phyloP scores from a whole-genome alignment of 1,140 invertebrate species.

The Aphaenogaster ashmeadi region DNA sequence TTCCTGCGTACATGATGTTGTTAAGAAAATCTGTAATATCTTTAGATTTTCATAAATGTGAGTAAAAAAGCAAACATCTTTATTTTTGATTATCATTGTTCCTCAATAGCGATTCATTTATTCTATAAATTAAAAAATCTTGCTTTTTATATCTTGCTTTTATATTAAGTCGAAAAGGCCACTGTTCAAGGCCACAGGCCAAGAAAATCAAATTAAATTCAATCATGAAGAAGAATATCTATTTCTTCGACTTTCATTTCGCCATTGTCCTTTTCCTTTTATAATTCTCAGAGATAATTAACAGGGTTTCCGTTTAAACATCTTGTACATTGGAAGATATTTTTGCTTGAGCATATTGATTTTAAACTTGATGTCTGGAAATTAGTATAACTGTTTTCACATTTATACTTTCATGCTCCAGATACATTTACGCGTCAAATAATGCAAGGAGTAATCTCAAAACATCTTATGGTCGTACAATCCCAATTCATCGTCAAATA shows the following conservation, averaged over 20 bases:
- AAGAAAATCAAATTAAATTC: slow-evolving; percentile 81
- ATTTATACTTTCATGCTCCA: slow-evolving; percentile 71
- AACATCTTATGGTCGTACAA: slow-evolving; percentile 47
- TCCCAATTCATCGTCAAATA: slow-evolving; percentile 52
- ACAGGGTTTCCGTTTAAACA: slow-evolving; percentile 70
- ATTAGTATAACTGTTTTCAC: slow-evolving; percentile 67
- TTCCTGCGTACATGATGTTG: slow-evolving; percentile 77
- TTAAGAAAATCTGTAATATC: slow-evolving; percentile 66
- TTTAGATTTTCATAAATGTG: slow-evolving; percentile 64
- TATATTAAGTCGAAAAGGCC: slow-evolving; percentile 85
- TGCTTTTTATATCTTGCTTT: slow-evolving; percentile 64
- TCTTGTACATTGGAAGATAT: slow-evolving; percentile 74
- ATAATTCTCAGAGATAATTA: slow-evolving; percentile 70
- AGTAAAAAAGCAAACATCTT: slow-evolving; percentile 72
- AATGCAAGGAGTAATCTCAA: slow-evolving; percentile 69
- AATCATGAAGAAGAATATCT: slow-evolving; percentile 71
- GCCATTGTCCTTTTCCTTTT: slow-evolving; percentile 38
- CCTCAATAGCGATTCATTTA: slow-evolving; percentile 66
- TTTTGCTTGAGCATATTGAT: slow-evolving; percentile 74
- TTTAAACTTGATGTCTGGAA: slow-evolving; percentile 60
- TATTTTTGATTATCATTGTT: slow-evolving; percentile 74
- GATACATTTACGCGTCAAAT: slow-evolving; percentile 66
- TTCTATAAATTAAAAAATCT: slow-evolving; percentile 71
- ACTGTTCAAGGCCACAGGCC: slow-evolving; percentile 85
- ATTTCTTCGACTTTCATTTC: slow-evolving; percentile 64